phyloP scores from a whole-genome alignment of 2,797 vertebrate species.

The Microcaecilia unicolor region DNA sequence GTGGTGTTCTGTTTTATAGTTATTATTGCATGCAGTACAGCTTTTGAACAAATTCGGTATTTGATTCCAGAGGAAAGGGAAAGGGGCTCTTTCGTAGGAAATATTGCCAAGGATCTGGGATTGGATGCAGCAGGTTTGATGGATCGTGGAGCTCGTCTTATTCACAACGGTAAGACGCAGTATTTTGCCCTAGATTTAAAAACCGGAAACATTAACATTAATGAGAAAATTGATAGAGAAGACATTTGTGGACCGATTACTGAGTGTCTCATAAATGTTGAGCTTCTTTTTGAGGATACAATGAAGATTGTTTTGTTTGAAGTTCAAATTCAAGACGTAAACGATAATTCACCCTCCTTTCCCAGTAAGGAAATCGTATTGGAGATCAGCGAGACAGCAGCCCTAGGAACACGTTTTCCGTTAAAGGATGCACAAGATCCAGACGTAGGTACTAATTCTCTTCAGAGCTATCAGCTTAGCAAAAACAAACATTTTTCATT shows the following conservation, averaged over 20 bases:
- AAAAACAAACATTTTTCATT: slow-evolving; percentile 63
- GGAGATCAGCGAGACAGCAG: slow-evolving; percentile 79
- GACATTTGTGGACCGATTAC: slow-evolving; percentile 67
- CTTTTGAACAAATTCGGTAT: slow-evolving; percentile 76
- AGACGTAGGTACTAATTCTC: slow-evolving; percentile 82
- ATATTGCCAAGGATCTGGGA: slow-evolving; percentile 76
- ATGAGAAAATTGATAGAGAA: slow-evolving; percentile 80
- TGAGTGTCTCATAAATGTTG: slow-evolving; percentile 67
- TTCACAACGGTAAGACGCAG: slow-evolving; percentile 61
- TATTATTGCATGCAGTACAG: slow-evolving; percentile 59
- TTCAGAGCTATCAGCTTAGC: slow-evolving; percentile 77
- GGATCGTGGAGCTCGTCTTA: slow-evolving; percentile 65
- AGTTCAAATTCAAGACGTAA: slow-evolving; percentile 83
- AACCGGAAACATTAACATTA: slow-evolving; percentile 73
- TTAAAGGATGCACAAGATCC: slow-evolving; percentile 87
- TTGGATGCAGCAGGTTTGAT: slow-evolving; percentile 63
- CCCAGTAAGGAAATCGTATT: slow-evolving; percentile 66
- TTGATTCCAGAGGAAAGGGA: slow-evolving; percentile 80
- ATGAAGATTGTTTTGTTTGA: slow-evolving; percentile 71
- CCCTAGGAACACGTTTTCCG: slow-evolving; percentile 72
- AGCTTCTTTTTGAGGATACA: slow-evolving; percentile 74
- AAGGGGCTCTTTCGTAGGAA: slow-evolving; percentile 80
- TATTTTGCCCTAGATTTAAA: slow-evolving; percentile 76
- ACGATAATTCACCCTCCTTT: slow-evolving; percentile 88
- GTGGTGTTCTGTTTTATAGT: slow-evolving; percentile 74